Evolutionary conservation across 2,888 invertebrate species (phyloP).

Genomic region (Ariolimax columbianus): DNA sequence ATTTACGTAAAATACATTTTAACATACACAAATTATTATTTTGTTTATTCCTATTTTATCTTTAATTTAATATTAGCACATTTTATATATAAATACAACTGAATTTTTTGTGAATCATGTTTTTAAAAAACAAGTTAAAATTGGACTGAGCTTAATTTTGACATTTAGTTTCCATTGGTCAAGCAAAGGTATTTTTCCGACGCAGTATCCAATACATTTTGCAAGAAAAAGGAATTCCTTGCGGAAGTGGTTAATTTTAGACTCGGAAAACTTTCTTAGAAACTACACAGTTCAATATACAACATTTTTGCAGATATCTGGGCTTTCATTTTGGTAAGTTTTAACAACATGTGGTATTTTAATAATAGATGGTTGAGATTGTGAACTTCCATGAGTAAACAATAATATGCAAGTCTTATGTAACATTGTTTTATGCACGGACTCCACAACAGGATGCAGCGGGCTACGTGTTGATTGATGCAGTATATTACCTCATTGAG

Average conservation of each 20-base stretch:
- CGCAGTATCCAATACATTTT: not conserved
- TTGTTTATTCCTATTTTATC: not conserved
- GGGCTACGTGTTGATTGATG: too few species aligned
- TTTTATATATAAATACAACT: not conserved
- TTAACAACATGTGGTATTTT: not conserved
- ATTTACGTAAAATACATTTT: conserved; percentile 12
- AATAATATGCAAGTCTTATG: too few species aligned
- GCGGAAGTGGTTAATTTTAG: conserved; percentile 31
- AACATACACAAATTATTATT: not conserved
- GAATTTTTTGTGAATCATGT: not conserved
- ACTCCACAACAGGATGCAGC: too few species aligned
- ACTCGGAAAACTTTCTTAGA: conserved; percentile 15
- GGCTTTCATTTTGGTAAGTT: not conserved
- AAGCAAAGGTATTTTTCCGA: not conserved
- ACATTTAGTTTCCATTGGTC: conserved; percentile 13
- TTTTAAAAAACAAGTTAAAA: not conserved
- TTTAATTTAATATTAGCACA: not conserved
- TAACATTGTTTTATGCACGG: too few species aligned
- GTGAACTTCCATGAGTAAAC: too few species aligned
- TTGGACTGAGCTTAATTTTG: conserved; percentile 1
- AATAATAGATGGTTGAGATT: not conserved
- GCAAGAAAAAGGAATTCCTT: conserved; percentile 18
- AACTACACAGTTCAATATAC: not conserved
- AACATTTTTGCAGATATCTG: not conserved
- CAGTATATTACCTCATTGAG: too few species aligned